Evolutionary conservation across 2,113 vertebrate species (phyloP).

Genomic region (Opisthocomus hoazin): DNA sequence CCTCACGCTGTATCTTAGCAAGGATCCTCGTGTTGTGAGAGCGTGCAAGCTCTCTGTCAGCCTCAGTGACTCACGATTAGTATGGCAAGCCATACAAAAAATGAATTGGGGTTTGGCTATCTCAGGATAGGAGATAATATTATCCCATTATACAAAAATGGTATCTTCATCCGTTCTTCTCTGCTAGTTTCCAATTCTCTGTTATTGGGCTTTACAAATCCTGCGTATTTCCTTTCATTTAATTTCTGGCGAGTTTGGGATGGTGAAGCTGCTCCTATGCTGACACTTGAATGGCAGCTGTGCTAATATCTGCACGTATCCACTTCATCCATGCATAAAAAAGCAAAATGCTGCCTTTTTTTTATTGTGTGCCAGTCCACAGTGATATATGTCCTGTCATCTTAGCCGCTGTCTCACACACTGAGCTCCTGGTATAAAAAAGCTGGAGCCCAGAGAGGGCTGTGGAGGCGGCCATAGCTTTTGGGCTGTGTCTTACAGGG

Average conservation of each 20-base stretch:
- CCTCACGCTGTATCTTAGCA: accelerated
- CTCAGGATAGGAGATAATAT: not conserved
- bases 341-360: not conserved
- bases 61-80: accelerated
- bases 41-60: not conserved
- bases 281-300: not conserved
- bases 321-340: not conserved
- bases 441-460: not conserved
- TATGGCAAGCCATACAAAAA: not conserved
- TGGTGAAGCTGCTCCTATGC: not conserved
- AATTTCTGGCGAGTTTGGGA: not conserved
- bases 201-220: not conserved
- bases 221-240: not conserved
- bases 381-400: accelerated
- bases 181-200: not conserved
- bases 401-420: not conserved
- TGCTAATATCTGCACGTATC: not conserved
- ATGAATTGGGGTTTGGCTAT: not conserved
- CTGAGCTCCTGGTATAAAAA: accelerated
- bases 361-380: not conserved
- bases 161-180: not conserved
- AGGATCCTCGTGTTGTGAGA: not conserved
- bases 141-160: not conserved
- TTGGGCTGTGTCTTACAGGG: not conserved
- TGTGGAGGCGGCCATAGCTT: not conserved